phyloP scores from a whole-genome alignment of 1,140 invertebrate genomes.

The Cotesia chilonis region DNA sequence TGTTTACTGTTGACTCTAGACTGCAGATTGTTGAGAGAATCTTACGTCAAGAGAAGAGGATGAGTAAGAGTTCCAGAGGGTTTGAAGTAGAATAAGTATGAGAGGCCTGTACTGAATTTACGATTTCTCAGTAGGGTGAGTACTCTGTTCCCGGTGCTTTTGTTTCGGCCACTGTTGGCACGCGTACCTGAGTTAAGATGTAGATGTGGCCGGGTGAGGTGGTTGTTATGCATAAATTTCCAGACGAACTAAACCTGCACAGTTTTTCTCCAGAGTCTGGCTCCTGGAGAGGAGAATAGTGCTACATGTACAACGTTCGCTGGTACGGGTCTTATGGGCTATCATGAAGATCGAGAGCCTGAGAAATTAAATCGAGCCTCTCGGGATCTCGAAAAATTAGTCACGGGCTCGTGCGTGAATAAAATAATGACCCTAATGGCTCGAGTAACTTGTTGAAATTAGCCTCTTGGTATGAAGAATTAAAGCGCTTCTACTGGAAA shows the following conservation, averaged over 20 bases:
- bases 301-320: background rate
- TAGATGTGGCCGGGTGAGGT: conserved; percentile 12
- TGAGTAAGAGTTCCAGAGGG: conserved; percentile 1
- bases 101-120: conserved; percentile 15
- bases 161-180: conserved; percentile 22
- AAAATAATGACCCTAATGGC: conserved; percentile 23
- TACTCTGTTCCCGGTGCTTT: background rate
- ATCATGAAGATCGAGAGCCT: conserved; percentile 31
- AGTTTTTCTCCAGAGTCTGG: conserved; percentile 16
- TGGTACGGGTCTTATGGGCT: conserved; percentile 24
- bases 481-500: too few relatives aligned
- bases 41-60: background rate
- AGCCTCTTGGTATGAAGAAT: background rate
- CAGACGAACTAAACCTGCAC: conserved; percentile 11
- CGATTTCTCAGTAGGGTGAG: conserved; percentile 8
- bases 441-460: conserved; percentile 18
- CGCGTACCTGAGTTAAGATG: conserved; percentile 4
- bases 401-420: conserved; percentile 23
- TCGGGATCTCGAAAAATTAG: conserved; percentile 27
- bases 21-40: background rate
- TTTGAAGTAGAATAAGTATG: conserved; percentile 6
- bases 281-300: background rate
- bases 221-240: conserved; percentile 36
- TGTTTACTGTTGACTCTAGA: too few relatives aligned
- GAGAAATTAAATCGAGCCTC: conserved; percentile 31